Conservation (phyloP, 2,113 vertebrate species). For the Gallinago undulata region DNA sequence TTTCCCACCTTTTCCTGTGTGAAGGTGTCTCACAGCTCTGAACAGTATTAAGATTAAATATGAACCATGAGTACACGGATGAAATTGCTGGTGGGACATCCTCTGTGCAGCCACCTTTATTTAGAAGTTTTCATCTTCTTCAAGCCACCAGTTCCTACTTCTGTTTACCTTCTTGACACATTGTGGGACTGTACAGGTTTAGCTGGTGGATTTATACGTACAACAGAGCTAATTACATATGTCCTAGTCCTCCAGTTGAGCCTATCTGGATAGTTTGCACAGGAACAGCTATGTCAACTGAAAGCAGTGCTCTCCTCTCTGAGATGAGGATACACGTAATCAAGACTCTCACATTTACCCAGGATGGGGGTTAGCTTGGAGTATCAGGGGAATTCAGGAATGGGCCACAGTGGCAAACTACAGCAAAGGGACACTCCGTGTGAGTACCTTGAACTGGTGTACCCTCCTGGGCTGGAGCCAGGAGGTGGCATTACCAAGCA, state of each 20-base stretch:
- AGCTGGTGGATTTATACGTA: background rate
- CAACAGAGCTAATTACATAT: background rate
- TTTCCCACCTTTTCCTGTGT: background rate
- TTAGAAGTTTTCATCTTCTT: background rate
- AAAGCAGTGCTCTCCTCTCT: background rate
- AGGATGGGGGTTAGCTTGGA: background rate
- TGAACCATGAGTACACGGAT: background rate
- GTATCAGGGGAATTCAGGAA: background rate
- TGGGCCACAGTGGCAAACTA: background rate
- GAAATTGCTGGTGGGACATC: background rate
- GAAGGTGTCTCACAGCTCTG: background rate
- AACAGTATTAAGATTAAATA: background rate
- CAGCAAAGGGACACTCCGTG: background rate
- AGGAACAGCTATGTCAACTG: background rate
- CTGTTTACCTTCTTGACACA: background rate
- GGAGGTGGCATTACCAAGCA: background rate
- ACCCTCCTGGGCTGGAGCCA: background rate
- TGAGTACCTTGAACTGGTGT: background rate
- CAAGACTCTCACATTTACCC: background rate
- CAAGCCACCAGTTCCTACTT: background rate
- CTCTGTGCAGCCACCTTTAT: background rate
- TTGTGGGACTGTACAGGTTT: background rate
- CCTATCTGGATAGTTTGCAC: background rate
- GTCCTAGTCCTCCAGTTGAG: background rate
- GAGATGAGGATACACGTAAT: background rate